phyloP scores from a whole-genome alignment of 2,797 vertebrate genomes.

The Pagetopsis macropterus region DNA sequence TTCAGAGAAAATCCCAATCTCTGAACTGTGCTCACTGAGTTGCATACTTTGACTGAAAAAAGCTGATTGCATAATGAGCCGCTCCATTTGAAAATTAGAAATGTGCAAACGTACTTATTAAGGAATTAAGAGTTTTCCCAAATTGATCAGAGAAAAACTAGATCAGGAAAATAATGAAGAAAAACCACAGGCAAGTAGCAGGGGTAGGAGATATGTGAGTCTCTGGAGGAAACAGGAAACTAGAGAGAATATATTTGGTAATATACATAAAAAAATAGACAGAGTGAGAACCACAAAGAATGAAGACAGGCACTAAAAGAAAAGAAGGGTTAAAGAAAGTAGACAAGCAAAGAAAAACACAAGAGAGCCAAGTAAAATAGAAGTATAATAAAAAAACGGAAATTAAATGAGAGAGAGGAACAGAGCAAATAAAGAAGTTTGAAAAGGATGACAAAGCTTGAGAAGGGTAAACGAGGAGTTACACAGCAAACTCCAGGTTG shows the following conservation, averaged over 20 bases:
- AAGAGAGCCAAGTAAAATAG: background rate
- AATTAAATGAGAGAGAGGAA: constrained; percentile 3
- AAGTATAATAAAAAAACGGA: background rate
- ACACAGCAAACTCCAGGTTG: constrained; percentile 33
- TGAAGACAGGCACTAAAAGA: background rate
- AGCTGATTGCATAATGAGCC: constrained; percentile 31
- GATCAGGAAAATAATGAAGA: background rate
- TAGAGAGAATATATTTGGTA: background rate
- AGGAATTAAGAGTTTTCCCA: background rate
- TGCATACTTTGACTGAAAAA: background rate
- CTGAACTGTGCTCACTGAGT: background rate
- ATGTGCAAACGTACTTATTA: constrained; percentile 28
- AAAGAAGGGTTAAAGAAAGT: background rate
- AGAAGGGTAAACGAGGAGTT: background rate
- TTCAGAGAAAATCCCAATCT: constrained; percentile 13
- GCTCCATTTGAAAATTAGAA: constrained; percentile 24
- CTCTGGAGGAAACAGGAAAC: background rate
- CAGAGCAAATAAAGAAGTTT: constrained; percentile 3
- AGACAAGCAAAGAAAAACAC: background rate
- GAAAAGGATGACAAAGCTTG: background rate
- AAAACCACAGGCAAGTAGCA: background rate
- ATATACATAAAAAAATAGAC: constrained; percentile 8
- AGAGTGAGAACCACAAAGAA: constrained; percentile 7
- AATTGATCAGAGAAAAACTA: constrained; percentile 2
- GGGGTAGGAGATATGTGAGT: background rate